Percentiles rank a stretch among this genome's conserved stretches.
Conservation (phyloP, 1,140 invertebrate genomes). For the Papilio glaucus region DNA sequence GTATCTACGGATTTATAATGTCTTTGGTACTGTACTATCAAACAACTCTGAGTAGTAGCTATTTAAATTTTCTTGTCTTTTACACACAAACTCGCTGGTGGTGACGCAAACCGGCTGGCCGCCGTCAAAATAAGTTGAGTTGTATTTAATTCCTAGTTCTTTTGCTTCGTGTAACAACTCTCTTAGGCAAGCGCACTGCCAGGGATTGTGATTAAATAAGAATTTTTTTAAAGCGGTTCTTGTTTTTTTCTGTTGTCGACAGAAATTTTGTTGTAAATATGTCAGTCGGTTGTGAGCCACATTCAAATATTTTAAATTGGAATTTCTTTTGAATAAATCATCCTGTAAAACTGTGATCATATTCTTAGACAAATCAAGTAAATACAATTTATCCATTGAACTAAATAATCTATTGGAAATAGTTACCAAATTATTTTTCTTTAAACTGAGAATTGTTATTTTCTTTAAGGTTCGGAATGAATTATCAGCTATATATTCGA, state of each 20-base stretch:
- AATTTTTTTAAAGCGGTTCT: conserved; percentile 60
- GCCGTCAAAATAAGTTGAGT: conserved; percentile 57
- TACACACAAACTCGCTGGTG: conserved; percentile 51
- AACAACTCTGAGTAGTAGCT: conserved; percentile 53
- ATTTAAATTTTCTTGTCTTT: conserved; percentile 55
- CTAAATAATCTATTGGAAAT: conserved; percentile 61
- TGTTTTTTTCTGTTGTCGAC: conserved; percentile 62
- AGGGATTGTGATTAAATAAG: conserved; percentile 69
- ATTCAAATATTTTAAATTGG: conserved; percentile 60
- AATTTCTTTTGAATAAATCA: conserved; percentile 60
- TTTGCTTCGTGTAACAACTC: conserved; percentile 64
- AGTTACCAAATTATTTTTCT: conserved; percentile 53
- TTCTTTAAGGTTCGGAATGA: conserved; percentile 57
- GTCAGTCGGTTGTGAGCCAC: conserved; percentile 62
- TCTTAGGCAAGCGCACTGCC: conserved; percentile 69
- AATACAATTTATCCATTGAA: conserved; percentile 52
- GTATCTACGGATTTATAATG: too few relatives aligned
- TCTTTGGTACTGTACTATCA: conserved; percentile 39
- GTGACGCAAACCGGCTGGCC: conserved; percentile 59
- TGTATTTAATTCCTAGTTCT: conserved; percentile 55
- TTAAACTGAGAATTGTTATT: conserved; percentile 56
- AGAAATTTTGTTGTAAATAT: conserved; percentile 68
- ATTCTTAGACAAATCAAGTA: conserved; percentile 65
- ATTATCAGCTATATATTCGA: conserved; percentile 54
- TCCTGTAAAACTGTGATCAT: conserved; percentile 56